Evolutionary conservation across 2,113 vertebrate species (phyloP).

Genomic region (Pseudopipra pipra): DNA sequence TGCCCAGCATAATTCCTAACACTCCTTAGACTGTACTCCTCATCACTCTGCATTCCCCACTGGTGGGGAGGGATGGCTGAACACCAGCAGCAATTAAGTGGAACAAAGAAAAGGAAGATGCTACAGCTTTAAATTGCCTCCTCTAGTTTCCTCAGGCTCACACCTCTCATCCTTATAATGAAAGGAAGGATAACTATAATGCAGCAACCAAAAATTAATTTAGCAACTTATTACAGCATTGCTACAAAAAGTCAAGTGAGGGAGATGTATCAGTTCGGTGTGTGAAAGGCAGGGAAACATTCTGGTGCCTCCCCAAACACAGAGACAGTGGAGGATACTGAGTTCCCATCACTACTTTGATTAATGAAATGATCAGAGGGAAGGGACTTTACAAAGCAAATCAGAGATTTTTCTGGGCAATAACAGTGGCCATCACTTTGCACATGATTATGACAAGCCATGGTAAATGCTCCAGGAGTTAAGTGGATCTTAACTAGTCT

Average conservation of each 20-base stretch:
- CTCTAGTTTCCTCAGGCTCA: background rate
- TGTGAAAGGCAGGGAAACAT: background rate
- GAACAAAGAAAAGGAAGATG: background rate
- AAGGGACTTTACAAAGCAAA: background rate
- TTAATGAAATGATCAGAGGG: rapidly evolving
- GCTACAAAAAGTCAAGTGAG: background rate
- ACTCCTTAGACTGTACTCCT: background rate
- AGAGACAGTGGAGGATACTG: background rate
- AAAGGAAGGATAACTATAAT: background rate
- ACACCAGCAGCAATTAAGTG: background rate
- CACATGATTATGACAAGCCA: background rate
- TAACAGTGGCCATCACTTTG: background rate
- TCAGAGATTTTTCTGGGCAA: background rate
- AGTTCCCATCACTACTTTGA: background rate
- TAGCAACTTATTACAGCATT: background rate
- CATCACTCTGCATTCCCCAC: background rate
- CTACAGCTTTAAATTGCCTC: background rate
- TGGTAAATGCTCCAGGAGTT: background rate
- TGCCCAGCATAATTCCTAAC: background rate
- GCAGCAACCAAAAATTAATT: background rate
- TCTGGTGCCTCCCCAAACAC: background rate
- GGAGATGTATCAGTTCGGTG: background rate
- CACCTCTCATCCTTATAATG: background rate
- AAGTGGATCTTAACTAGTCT: background rate
- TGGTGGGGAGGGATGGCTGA: background rate